Base-by-base conservation (phyloP, 1,140 invertebrate genomes). In the Chionoecetes opilio region DNA sequence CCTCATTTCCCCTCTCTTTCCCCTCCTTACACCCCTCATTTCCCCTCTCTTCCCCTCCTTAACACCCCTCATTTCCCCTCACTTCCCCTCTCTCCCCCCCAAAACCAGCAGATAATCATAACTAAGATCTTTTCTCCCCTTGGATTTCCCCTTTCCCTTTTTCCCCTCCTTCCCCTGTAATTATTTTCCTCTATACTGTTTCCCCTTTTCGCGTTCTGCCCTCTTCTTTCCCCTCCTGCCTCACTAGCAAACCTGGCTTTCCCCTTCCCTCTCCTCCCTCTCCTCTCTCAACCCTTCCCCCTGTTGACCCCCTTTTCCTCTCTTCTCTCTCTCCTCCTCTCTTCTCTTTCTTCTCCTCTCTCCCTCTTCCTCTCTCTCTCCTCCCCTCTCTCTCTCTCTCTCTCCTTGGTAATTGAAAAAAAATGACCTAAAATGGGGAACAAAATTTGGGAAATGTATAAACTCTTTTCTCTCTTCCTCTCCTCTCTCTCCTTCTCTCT, bases 151-250 rank as follows among this genome's bases (percentile, higher is more conserved):
- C 63, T 75, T 26, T n/a, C 21, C 0, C 63, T 21, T 75, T n/a
- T 21, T 26, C 63, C 63, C 63, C n/a, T 21, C 6, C 63, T 75
- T 75, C 63, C 63, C 63, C 63, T 75, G 29, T 31, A 37, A 6
- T 41, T 29, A 35, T 87, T 41, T 34, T 31, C 38, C 38, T 87
- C 31, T 34, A 11, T 87, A 21, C 34, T 21, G 29, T 29, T 26
- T 41, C 29, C 29, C 17, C 38, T 26, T 31, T 41, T 87, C 86
- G 17, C 86, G 21, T 41, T 29, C 86, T 31, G n/a, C 86, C 86
- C 86, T 87, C 86, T 41, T 75, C n/a, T 26, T 75, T n/a, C n/a
- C 63, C 63, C 63, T 75, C n/a, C 26, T 75, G 21, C 63, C 53
- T 63, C 53, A 41, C 53, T 63, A 14, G 2, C 53, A 63, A 21